Conservation (phyloP, 2,113 vertebrate genomes). For the Aythya baeri region DNA sequence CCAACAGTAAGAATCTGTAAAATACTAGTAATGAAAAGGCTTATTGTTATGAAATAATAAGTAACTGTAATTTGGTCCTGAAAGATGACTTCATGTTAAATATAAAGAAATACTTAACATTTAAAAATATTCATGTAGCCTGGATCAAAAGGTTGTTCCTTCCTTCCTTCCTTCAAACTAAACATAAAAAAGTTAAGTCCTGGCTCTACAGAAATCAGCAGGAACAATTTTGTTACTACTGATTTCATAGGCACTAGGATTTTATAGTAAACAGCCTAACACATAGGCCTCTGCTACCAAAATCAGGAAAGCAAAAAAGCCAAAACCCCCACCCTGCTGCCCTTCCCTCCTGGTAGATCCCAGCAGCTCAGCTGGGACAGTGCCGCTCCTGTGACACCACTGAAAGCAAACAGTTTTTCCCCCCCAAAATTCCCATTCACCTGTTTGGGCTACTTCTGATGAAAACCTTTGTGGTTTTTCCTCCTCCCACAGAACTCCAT, state of each 20-base stretch:
- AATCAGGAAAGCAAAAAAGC: not conserved
- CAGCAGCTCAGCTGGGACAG: rapidly evolving
- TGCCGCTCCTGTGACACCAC: not conserved
- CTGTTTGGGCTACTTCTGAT: not conserved
- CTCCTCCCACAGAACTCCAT: rapidly evolving
- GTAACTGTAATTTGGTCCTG: not conserved
- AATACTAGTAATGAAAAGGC: not conserved
- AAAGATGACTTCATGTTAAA: no score
- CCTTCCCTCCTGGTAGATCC: not conserved
- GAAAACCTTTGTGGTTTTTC: not conserved
- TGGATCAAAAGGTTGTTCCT: not conserved
- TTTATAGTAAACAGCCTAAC: not conserved
- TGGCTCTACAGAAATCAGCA: not conserved
- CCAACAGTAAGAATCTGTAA: not conserved
- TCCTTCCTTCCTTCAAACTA: not conserved
- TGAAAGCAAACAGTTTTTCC: rapidly evolving
- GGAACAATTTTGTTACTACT: not conserved
- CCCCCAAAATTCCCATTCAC: rapidly evolving
- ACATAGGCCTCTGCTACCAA: not conserved
- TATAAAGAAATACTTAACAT: not conserved
- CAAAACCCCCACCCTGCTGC: rapidly evolving
- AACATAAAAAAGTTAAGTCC: not conserved
- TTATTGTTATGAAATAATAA: not conserved
- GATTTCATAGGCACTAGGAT: not conserved
- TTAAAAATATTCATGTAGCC: not conserved